These are phyloP conservation scores for Hypselothyrea guttata DNA, from an alignment of 2,888 invertebrate genomes.

Conservation along the genomic window DNA sequence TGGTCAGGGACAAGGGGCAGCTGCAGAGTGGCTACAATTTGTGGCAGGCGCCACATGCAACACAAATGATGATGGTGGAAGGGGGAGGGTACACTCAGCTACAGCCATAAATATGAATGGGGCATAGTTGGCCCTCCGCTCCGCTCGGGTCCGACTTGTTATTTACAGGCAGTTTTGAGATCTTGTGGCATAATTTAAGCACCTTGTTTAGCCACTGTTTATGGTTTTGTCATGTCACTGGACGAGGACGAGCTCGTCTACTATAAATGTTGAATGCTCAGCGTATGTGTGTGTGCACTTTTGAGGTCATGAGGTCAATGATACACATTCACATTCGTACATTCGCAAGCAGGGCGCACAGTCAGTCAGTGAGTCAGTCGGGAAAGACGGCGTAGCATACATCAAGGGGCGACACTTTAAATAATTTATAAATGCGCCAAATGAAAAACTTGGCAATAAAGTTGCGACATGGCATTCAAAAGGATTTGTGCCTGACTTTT, in stretches of 20 bases:
- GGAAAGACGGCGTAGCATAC: conserved; percentile 20
- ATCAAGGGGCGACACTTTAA: conserved; percentile 64
- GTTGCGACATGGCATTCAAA: conserved; percentile 33
- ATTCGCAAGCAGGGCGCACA: conserved; percentile 12
- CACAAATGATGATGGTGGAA: conserved; percentile 6
- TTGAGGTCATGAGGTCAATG: conserved; percentile 77
- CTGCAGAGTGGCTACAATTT: conserved; percentile 59
- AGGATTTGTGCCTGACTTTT: conserved; percentile 47
- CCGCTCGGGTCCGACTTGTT: conserved; percentile 51
- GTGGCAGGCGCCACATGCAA: conserved; percentile 67
- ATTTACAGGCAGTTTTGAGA: conserved; percentile 76
- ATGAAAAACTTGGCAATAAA: conserved; percentile 68
- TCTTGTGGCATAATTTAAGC: conserved; percentile 77
- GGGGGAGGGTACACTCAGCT: conserved; percentile 31
- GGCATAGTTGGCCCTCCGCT: not conserved
- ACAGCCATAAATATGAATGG: conserved; percentile 71
- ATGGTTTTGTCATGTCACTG: conserved; percentile 75
- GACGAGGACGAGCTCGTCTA: conserved; percentile 57
- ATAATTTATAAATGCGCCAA: conserved; percentile 76
- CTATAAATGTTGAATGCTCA: conserved; percentile 49
- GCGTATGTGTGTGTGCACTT: conserved; percentile 45
- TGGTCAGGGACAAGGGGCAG: conserved; percentile 4
- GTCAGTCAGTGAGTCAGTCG: not conserved
- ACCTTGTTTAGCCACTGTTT: conserved; percentile 79
- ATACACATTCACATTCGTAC: conserved; percentile 54